Evolutionary conservation across 2,888 invertebrate genomes (phyloP).

Genomic region (Corythucha ciliata): DNA sequence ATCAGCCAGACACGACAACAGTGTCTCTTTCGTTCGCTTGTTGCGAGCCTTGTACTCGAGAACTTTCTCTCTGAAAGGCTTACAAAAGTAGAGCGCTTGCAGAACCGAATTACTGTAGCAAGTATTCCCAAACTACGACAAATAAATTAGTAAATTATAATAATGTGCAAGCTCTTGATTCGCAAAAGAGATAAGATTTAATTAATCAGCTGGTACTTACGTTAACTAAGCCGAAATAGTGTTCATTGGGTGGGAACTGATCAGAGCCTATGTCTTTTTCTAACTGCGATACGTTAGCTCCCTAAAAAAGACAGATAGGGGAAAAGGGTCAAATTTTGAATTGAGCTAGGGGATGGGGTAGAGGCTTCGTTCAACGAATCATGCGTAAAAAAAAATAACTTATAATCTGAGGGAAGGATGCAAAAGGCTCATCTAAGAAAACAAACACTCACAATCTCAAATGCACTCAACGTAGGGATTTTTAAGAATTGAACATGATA

Average conservation of each 20-base stretch:
- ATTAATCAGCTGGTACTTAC: conserved; percentile 52
- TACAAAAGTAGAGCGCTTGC: conserved; percentile 98
- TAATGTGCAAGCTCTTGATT: neutral
- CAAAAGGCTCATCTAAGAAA: too few species aligned
- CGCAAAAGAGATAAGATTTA: neutral
- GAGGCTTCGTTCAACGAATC: too few species aligned
- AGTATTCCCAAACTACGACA: conserved; percentile 92
- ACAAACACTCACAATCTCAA: too few species aligned
- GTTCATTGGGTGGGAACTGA: conserved; percentile 96
- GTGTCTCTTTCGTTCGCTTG: conserved; percentile 90
- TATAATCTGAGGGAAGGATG: too few species aligned
- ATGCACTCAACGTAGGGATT: too few species aligned
- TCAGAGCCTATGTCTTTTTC: conserved; percentile 99
- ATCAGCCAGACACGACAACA: conserved; percentile 95
- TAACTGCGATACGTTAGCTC: conserved; percentile 97
- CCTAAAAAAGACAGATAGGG: conserved; percentile 51
- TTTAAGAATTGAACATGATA: too few species aligned
- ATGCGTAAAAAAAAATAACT: too few species aligned
- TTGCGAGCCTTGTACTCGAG: conserved; percentile 95
- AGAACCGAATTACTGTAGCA: conserved; percentile 99
- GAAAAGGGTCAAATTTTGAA: too few species aligned
- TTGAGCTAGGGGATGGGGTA: too few species aligned
- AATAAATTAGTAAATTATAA: conserved; percentile 9
- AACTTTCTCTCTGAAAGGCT: conserved; percentile 97
- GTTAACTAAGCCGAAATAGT: conserved; percentile 99